Evolutionary conservation across 1,140 invertebrate species (phyloP), one percentile per base, ranked within the genome.

Genomic region (Penaeus chinensis): DNA sequence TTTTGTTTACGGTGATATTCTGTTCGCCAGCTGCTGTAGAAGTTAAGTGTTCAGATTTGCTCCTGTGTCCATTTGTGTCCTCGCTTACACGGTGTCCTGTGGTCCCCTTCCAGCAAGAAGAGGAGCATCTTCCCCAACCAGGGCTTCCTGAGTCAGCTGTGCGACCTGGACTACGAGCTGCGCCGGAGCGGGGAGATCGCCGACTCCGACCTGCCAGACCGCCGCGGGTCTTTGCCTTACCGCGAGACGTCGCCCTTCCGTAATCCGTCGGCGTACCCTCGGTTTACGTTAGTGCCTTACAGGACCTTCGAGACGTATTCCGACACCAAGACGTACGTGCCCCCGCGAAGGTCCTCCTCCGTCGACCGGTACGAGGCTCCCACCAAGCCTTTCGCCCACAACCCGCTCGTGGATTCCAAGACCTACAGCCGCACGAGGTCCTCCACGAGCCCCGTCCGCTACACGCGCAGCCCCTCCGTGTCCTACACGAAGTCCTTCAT

Each of bases 61-160:
- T 77, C 2, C 8, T 11, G 20, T 37, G 20, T 32, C 10, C 27
- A 10, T 37, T 77, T 20, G 37, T 27, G 24, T 18, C n/a, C n/a
- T 19, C 27, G 69, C 69, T 18, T n/a, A 18, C 19, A 74, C 11
- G 37, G 10, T 74, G 22, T 32, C 19, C 42, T 32, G 42, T 74
- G 27, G 19, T 27, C 69, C n/a, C 24, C 32, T 22, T 11, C 92
- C 85, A 90, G 89, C 82, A 87, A 85, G 81, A 88, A 87, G 82
- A 87, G 91, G 47, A 89, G 83, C 76, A 95, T 96, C 90, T 94
- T 94, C 90, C 96, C 96, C 61, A 97, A 97, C 91, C 93, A 95
- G 90, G 96, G 96, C 65, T 97, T 97, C 93, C 92, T 96, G 82
- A 94, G 94, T 71, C 96, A 97, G 91, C 92, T 97, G 76, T 95